Base-by-base conservation (phyloP, 2,797 vertebrate species). In the Siniperca obscura region DNA sequence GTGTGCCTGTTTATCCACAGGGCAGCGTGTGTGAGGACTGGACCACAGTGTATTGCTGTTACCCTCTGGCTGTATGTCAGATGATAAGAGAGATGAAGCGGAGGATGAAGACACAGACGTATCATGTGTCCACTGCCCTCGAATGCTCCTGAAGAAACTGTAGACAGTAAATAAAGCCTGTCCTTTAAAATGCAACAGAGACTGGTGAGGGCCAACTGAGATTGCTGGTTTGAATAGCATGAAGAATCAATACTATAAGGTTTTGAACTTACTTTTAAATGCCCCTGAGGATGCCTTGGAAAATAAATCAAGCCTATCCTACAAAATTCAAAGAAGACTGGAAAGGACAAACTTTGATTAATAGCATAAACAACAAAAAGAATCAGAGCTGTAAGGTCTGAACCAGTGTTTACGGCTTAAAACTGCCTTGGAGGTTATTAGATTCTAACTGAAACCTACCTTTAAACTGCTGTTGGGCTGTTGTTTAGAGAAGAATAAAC, bases 61-160 rank as follows among this genome's bases (percentile, higher is more conserved):
- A 95, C 93, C 95, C 95, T 53, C 92, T 96, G 83, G 96, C 96
- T 75, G 81, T 96, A 34, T 95, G 96, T 89, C 96, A 95, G 89
- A 96, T 96, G 95, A 96, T 94, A 82, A 88, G 93, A 77, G 97
- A 97, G 90, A 95, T 96, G 93, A 97, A 95, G 90, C 85, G 80
- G 81, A 96, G 96, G 87, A 91, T 94, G 86, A 93, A 92, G 87
- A 94, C 82, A 55, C 95, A 93, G 83, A 93, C 90, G 12, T 97
- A 97, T 30, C 95, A 96, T 76, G 94, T 96, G 81, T 94, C 93
- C 65, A 93, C 93, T 2, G 72, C 92, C 19, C 91, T 95, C 27
- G 80, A 94, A 75, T 82, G 91, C 90, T 92, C 91, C 65, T 96
- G 85, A 96, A 73, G 77, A 72, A 74, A 46, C 70, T 21, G 46